phyloP scores from a whole-genome alignment of 2,797 vertebrate genomes.

The Cyclura pinguis region DNA sequence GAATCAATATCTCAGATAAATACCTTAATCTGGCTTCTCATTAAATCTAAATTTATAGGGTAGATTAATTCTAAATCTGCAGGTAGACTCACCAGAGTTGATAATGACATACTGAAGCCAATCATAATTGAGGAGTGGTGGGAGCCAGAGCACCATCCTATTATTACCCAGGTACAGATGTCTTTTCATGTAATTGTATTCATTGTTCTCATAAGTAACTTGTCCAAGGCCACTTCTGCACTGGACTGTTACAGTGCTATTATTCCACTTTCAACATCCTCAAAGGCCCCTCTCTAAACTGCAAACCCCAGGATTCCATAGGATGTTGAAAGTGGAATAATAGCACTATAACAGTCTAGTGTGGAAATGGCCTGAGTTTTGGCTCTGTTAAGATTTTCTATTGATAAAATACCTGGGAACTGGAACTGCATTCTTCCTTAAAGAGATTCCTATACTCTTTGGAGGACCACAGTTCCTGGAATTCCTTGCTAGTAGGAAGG shows the following conservation, averaged over 20 bases:
- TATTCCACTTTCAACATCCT: no score
- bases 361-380: not conserved
- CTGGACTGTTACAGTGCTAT: no score
- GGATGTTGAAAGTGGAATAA: no score
- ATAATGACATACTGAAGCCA: not conserved
- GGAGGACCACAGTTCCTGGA: not conserved
- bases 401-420: not conserved
- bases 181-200: not conserved
- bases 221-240: not conserved
- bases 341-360: no score
- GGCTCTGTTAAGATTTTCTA: not conserved
- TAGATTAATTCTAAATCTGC: not conserved
- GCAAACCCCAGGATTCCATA: no score
- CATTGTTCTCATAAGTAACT: not conserved
- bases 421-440: not conserved
- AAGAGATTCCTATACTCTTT: not conserved
- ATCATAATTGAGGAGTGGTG: not conserved
- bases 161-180: not conserved
- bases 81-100: no score
- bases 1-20: not conserved
- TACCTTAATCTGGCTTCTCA: not conserved
- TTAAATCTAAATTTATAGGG: not conserved
- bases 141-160: no score
- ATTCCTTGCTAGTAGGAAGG: not conserved
- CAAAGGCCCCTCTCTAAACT: no score